phyloP scores from a whole-genome alignment of 2,888 invertebrate species.

The Leptodirus hochenwartii region DNA sequence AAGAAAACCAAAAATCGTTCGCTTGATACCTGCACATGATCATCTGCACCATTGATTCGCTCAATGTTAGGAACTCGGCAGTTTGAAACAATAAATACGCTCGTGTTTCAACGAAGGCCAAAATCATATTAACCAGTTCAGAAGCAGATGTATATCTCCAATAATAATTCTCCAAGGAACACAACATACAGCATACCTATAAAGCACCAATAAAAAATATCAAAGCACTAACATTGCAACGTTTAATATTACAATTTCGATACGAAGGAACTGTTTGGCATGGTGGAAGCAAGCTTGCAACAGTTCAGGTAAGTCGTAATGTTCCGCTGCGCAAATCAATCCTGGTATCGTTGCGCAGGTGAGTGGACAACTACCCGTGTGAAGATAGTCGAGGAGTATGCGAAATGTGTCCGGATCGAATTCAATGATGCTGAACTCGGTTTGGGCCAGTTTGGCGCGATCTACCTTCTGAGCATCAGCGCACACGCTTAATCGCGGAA shows the following conservation, averaged over 20 bases:
- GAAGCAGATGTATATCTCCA: constrained; percentile 91
- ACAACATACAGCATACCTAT: constrained; percentile 79
- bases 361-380: constrained; percentile 81
- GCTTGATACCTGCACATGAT: constrained; percentile 56
- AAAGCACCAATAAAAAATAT: constrained; percentile 12
- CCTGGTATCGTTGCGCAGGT: constrained; percentile 88
- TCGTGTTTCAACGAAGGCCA: constrained; percentile 75
- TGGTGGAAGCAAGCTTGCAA: constrained; percentile 91
- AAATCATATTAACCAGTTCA: constrained; percentile 85
- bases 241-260: constrained; percentile 71
- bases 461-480: constrained; percentile 91
- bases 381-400: constrained; percentile 76
- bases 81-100: constrained; percentile 73
- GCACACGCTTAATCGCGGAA: constrained; percentile 78
- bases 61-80: constrained; percentile 67
- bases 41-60: constrained; percentile 90
- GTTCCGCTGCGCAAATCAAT: constrained; percentile 84
- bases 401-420: constrained; percentile 89
- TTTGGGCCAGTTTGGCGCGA: constrained; percentile 77
- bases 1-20: too few relatives aligned
- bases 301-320: constrained; percentile 82
- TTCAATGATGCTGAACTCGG: constrained; percentile 89
- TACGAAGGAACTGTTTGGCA: constrained; percentile 81
- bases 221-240: too few relatives aligned
- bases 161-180: constrained; percentile 83